Conservation (phyloP, 2,888 invertebrate genomes). For the Thumatha senex region DNA sequence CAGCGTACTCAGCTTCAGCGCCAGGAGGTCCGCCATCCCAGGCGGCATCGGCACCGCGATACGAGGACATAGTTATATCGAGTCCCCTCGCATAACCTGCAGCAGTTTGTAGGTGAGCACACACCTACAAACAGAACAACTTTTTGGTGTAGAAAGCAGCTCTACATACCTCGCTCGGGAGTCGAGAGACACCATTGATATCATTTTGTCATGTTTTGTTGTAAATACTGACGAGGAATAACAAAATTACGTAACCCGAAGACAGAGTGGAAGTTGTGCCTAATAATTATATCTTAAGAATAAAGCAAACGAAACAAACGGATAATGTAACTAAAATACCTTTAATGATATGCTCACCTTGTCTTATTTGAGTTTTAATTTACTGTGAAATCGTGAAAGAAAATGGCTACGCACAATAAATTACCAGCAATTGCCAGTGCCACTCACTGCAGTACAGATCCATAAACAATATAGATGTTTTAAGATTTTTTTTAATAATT, state of each 20-base stretch:
- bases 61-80: conserved; percentile 76
- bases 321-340: too few species aligned
- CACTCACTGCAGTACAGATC: too few species aligned
- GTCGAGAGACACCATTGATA: conserved; percentile 56
- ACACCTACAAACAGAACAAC: conserved; percentile 88
- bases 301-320: conserved; percentile 44
- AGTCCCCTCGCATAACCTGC: conserved; percentile 80
- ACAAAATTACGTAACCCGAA: conserved; percentile 79
- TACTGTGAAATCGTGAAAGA: conserved; percentile 56
- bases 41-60: conserved; percentile 71
- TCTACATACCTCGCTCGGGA: conserved; percentile 66
- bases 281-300: conserved; percentile 53
- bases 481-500: too few species aligned
- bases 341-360: conserved; percentile 71
- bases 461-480: conserved; percentile 55
- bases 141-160: conserved; percentile 85
- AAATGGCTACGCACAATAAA: conserved; percentile 78
- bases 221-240: conserved; percentile 69
- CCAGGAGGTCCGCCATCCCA: conserved; percentile 82
- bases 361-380: conserved; percentile 51
- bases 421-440: too few species aligned
- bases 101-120: conserved; percentile 84
- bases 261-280: conserved; percentile 47
- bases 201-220: conserved; percentile 58
- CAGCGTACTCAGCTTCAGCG: conserved; percentile 78